Percentiles rank a stretch among this genome's conserved stretches.
Evolutionary conservation across 2,113 vertebrate genomes (phyloP).

Genomic region (Dipodomys stephensi): DNA sequence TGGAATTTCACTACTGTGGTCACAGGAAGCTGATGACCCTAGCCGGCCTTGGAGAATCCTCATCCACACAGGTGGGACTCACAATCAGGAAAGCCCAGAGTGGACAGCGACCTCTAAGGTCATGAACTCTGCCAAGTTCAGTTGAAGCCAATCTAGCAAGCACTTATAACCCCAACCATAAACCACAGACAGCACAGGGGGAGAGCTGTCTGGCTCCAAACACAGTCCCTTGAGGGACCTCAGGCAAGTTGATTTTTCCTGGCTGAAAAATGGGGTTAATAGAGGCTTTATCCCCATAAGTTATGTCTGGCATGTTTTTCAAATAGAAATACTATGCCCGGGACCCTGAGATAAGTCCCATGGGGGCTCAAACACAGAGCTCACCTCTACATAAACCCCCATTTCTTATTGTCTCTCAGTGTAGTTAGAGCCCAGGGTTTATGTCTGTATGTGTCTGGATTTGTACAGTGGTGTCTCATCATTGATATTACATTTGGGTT

Average conservation of each 20-base stretch:
- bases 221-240: background rate
- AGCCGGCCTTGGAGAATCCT: background rate
- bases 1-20: background rate
- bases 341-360: background rate
- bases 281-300: background rate
- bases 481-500: background rate
- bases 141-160: background rate
- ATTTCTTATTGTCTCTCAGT: accelerated
- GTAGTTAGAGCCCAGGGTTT: background rate
- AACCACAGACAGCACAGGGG: background rate
- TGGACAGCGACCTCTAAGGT: background rate
- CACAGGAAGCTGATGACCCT: background rate
- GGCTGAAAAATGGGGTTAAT: too few species aligned
- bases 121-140: background rate
- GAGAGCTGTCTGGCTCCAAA: accelerated
- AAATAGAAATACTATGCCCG: background rate
- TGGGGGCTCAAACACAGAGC: background rate
- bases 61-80: background rate
- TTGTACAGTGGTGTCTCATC: background rate
- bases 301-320: background rate
- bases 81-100: background rate
- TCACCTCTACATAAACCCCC: background rate
- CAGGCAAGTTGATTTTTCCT: background rate
- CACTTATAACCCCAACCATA: background rate
- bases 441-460: background rate